Conservation (phyloP, 2,888 invertebrate genomes). For the Tipula unca region DNA sequence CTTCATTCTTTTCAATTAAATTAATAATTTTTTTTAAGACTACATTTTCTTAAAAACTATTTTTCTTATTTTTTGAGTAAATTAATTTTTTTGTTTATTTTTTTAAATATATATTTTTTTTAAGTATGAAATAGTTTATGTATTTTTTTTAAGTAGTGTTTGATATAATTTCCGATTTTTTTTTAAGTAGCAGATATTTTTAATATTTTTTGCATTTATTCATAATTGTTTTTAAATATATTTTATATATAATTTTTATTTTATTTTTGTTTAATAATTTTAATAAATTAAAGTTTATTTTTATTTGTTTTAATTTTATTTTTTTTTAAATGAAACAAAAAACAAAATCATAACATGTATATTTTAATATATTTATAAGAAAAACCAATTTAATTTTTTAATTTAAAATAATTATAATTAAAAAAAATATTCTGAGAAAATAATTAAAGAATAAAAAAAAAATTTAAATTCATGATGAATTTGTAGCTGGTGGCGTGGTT, state of each 20-base stretch:
- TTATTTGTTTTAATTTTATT: not conserved
- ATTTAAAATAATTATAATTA: slow-evolving; percentile 17
- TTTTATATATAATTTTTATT: not conserved
- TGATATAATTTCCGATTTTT: slow-evolving; percentile 9
- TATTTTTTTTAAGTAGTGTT: slow-evolving; percentile 8
- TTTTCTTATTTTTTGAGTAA: not conserved
- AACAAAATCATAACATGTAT: not conserved
- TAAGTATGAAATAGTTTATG: not conserved
- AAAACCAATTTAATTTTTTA: slow-evolving; percentile 14
- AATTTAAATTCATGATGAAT: slow-evolving; percentile 22
- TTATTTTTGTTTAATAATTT: not conserved
- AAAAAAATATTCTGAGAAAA: slow-evolving; percentile 14
- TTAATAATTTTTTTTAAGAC: not conserved
- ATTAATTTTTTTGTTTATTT: not conserved
- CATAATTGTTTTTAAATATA: slow-evolving; percentile 1
- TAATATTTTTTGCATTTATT: not conserved
- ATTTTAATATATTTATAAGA: not conserved
- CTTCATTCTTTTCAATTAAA: not conserved
- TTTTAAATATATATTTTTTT: not conserved
- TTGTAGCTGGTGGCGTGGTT: slow-evolving; percentile 23
- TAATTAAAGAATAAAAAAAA: not conserved
- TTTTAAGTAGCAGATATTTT: slow-evolving; percentile 1
- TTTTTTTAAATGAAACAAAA: not conserved
- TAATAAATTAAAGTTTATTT: not conserved
- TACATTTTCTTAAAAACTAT: not conserved